Evolutionary conservation across 1,140 invertebrate species (phyloP).

Genomic region (Dendroctonus valens): DNA sequence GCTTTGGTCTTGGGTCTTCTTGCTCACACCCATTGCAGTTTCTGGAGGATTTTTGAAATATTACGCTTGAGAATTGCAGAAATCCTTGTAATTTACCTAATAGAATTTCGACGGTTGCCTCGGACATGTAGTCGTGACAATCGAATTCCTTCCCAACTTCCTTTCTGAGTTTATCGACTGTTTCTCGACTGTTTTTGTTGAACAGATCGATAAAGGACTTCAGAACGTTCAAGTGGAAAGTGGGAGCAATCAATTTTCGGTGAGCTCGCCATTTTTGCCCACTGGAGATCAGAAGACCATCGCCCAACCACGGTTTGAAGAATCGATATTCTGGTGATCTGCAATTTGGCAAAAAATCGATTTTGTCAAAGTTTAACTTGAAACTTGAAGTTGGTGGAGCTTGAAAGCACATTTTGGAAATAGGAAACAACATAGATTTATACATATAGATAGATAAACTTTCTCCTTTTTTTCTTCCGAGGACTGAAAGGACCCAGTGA

Average conservation of each 20-base stretch:
- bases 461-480: no score
- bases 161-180: conserved; percentile 64
- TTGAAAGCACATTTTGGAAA: no score
- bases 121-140: conserved; percentile 81
- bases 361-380: no score
- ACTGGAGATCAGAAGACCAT: conserved; percentile 79
- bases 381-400: no score
- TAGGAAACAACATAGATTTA: no score
- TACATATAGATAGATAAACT: no score
- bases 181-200: conserved; percentile 71
- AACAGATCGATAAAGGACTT: conserved; percentile 81
- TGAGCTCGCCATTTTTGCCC: conserved; percentile 79
- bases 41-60: conserved; percentile 52
- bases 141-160: conserved; percentile 69
- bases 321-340: conserved; percentile 67
- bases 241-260: conserved; percentile 77
- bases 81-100: conserved; percentile 56
- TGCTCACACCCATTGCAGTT: conserved; percentile 80
- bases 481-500: no score
- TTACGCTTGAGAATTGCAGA: background rate
- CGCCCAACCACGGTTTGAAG: conserved; percentile 87
- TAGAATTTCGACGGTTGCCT: conserved; percentile 77
- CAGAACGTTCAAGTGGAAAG: conserved; percentile 79
- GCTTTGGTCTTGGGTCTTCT: conserved; percentile 70
- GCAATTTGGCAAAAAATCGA: no score